These are phyloP conservation scores for Andrena cerasifolii DNA, from an alignment of 1,140 invertebrate genomes.

Conservation along the genomic window DNA sequence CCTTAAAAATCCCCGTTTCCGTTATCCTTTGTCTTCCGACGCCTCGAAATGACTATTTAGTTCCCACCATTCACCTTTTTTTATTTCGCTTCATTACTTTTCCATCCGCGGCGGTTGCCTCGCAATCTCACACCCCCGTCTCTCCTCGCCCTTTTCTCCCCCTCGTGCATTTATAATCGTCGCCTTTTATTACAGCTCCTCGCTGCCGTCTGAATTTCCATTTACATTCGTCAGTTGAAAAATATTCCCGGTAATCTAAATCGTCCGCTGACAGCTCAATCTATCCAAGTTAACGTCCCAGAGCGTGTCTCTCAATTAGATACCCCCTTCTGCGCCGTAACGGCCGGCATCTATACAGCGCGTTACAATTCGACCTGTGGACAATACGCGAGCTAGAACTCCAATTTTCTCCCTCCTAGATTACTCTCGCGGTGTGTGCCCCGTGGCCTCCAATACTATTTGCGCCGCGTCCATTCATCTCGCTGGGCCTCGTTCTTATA, in stretches of 20 bases:
- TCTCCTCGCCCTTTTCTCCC: neutral
- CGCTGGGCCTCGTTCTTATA: too few species aligned
- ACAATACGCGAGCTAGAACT: too few species aligned
- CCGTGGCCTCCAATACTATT: too few species aligned
- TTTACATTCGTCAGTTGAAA: too few species aligned
- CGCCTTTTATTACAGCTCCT: neutral
- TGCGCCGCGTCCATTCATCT: too few species aligned
- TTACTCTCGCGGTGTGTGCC: too few species aligned
- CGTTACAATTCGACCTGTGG: too few species aligned
- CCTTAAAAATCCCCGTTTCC: slow-evolving; percentile 64
- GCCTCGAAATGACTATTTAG: slow-evolving; percentile 61
- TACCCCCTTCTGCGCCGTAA: too few species aligned
- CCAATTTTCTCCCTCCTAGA: too few species aligned
- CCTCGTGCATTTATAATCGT: neutral
- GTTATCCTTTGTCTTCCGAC: slow-evolving; percentile 68
- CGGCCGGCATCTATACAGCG: too few species aligned
- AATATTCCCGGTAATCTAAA: neutral
- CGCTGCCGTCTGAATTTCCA: slow-evolving; percentile 12
- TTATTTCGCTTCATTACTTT: slow-evolving; percentile 62
- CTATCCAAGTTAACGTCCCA: neutral
- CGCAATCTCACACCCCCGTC: neutral
- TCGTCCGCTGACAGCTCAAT: slow-evolving; percentile 1
- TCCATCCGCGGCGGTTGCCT: slow-evolving; percentile 35
- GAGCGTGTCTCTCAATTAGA: too few species aligned
- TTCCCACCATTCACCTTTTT: slow-evolving; percentile 65